Conservation (phyloP, 2,113 vertebrate species). For the Megaptera novaeangliae region DNA sequence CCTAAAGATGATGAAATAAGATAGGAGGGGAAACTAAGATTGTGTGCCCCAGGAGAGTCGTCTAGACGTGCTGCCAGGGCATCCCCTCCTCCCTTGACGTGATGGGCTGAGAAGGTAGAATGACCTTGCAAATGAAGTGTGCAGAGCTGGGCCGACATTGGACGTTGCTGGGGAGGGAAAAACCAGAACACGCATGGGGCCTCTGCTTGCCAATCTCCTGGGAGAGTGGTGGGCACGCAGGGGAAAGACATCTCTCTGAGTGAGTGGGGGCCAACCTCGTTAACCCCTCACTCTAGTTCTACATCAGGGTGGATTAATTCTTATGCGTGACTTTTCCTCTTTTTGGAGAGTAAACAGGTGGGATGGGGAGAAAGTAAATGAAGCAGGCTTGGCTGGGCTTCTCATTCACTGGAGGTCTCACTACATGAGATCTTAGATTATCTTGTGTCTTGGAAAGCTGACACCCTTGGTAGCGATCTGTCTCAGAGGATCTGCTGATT, state of each 20-base stretch:
- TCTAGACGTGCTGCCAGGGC: neutral
- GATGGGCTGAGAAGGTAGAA: neutral
- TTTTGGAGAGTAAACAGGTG: neutral
- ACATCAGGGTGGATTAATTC: accelerated
- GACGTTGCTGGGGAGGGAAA: neutral
- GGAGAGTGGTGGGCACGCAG: no score
- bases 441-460: neutral
- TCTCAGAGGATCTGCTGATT: neutral
- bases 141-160: neutral
- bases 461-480: neutral
- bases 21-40: neutral
- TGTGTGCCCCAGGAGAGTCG: neutral
- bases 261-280: neutral
- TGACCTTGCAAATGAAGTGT: neutral
- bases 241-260: neutral
- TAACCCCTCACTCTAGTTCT: neutral
- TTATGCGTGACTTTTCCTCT: neutral
- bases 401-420: neutral
- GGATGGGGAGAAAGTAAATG: neutral
- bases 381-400: neutral
- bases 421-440: neutral
- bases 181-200: neutral
- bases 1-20: constrained; percentile 8
- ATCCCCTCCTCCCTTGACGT: neutral
- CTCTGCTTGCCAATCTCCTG: neutral